Evolutionary conservation across 1,140 invertebrate species (phyloP).

Genomic region (Wasmannia auropunctata): DNA sequence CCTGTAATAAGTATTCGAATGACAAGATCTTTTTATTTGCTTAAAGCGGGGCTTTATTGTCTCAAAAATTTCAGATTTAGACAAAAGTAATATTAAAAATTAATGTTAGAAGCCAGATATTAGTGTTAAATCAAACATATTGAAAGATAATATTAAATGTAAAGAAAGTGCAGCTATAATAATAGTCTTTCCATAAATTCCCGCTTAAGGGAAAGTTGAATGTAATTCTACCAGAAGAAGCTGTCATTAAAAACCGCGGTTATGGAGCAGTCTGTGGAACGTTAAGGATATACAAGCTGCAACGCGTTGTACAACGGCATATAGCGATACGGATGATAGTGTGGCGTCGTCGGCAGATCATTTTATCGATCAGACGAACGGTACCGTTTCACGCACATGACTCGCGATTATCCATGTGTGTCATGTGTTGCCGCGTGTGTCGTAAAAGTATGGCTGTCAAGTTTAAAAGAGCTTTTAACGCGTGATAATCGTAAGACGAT

Average conservation of each 20-base stretch:
- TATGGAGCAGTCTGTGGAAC: neutral
- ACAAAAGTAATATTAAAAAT: too few species aligned
- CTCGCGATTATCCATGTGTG: too few species aligned
- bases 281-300: neutral
- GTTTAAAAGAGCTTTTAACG: slow-evolving; percentile 40
- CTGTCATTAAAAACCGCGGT: slow-evolving; percentile 10
- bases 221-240: neutral
- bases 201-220: neutral
- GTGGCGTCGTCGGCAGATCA: neutral
- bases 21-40: neutral
- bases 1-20: neutral
- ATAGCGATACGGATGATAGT: neutral
- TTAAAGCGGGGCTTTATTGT: neutral
- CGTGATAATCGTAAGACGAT: slow-evolving; percentile 21
- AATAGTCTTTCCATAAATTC: neutral
- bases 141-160: neutral
- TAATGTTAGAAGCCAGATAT: neutral
- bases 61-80: neutral
- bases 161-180: neutral
- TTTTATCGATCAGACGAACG: neutral
- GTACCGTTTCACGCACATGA: slow-evolving; percentile 8
- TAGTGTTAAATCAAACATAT: neutral
- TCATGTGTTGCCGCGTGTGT: too few species aligned
- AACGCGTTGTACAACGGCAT: neutral
- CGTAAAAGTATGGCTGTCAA: neutral